Evolutionary conservation across 2,113 vertebrate species (phyloP).

Genomic region (Petroica traversi): DNA sequence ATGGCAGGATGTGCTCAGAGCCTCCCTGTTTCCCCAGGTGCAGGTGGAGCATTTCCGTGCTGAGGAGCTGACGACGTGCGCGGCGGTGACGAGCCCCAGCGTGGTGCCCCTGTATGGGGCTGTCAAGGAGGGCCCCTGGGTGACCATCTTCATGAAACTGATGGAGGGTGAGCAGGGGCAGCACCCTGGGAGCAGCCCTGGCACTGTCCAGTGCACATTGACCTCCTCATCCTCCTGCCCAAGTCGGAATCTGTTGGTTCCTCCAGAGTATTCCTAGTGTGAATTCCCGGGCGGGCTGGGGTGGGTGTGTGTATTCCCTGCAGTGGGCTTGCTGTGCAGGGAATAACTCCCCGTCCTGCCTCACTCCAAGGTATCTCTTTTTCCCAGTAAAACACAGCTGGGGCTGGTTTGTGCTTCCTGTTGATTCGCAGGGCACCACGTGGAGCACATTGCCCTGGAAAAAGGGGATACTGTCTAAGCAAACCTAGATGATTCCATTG

Average conservation of each 20-base stretch:
- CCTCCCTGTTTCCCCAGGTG: constrained; percentile 72
- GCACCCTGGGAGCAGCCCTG: background rate
- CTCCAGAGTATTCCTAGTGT: background rate
- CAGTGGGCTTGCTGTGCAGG: background rate
- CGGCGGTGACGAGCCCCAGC: constrained; percentile 81
- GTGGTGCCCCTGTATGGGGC: constrained; percentile 92
- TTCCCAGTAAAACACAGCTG: background rate
- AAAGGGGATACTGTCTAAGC: background rate
- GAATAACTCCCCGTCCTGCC: background rate
- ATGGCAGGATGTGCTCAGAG: rapidly evolving
- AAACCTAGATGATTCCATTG: background rate
- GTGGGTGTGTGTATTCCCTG: background rate
- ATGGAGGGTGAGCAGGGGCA: constrained; percentile 82
- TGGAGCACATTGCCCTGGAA: background rate
- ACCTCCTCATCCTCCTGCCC: background rate
- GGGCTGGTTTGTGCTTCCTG: background rate
- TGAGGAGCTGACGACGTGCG: constrained; percentile 91
- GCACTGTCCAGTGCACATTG: background rate
- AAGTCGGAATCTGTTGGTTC: background rate
- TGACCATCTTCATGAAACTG: constrained; percentile 92
- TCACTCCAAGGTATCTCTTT: background rate
- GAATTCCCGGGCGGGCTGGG: background rate
- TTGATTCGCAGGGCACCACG: background rate
- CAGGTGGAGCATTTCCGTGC: constrained; percentile 83
- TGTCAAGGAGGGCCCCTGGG: constrained; percentile 86